Conservation (phyloP, 2,888 invertebrate species). For the Mycogona germanica region DNA sequence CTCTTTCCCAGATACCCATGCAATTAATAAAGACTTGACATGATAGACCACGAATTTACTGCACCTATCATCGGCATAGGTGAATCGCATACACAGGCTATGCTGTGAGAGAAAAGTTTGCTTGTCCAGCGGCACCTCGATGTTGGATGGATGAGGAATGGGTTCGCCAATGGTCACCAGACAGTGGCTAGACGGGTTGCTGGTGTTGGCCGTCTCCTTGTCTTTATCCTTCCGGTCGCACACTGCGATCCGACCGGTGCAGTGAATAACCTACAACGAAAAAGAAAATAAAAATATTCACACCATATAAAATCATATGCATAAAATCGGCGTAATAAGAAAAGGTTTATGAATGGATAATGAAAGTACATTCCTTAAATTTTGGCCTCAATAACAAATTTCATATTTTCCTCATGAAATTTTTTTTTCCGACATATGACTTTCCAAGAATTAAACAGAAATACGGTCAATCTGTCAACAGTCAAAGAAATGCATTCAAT, state of each 20-base stretch:
- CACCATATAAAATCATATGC: no score
- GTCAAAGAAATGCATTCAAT: no score
- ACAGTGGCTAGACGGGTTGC: constrained; percentile 32
- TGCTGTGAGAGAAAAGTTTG: constrained; percentile 87
- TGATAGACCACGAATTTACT: no score
- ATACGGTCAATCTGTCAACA: no score
- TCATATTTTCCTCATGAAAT: no score
- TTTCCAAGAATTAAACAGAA: no score
- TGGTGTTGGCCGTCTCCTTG: constrained; percentile 13
- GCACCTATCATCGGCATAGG: constrained; percentile 90
- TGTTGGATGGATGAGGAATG: constrained; percentile 80
- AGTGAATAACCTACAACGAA: constrained; percentile 63
- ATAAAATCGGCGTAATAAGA: neutral
- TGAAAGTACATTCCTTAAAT: neutral
- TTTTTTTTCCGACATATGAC: no score
- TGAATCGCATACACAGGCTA: constrained; percentile 86
- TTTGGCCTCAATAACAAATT: no score
- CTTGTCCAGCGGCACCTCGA: constrained; percentile 75
- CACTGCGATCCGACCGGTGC: constrained; percentile 63
- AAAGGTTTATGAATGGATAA: constrained; percentile 12
- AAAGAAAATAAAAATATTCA: no score
- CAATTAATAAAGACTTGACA: no score
- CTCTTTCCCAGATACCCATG: no score
- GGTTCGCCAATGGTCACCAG: constrained; percentile 65
- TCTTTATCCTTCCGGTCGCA: neutral